Conservation (phyloP, 2,888 invertebrate species). For the Synanthedon tipuliformis region DNA sequence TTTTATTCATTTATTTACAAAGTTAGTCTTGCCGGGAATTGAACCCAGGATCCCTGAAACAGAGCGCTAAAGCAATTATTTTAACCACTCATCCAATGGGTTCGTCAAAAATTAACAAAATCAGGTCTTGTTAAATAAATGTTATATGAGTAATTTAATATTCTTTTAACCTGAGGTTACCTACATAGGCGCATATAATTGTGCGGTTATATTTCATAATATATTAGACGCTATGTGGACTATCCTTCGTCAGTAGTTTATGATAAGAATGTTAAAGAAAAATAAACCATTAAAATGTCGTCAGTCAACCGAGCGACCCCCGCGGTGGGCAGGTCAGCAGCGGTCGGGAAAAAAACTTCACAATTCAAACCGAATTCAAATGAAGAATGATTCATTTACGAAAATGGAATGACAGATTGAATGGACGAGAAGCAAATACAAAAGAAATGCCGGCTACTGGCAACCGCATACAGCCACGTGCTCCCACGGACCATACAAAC, state of each 20-base stretch:
- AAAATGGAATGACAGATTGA: constrained; percentile 69
- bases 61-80: no score
- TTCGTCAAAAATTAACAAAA: no score
- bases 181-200: no score
- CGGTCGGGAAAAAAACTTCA: constrained; percentile 51
- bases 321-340: constrained; percentile 64
- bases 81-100: no score
- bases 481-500: constrained; percentile 22
- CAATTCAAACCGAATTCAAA: constrained; percentile 57
- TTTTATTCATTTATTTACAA: no score
- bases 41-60: no score
- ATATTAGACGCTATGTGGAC: no score
- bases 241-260: constrained; percentile 44
- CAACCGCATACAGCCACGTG: constrained; percentile 48
- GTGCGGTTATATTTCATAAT: no score
- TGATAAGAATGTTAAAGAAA: constrained; percentile 66
- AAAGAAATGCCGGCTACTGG: constrained; percentile 49
- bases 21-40: no score
- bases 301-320: constrained; percentile 60
- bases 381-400: constrained; percentile 68
- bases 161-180: no score
- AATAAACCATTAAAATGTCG: constrained; percentile 68
- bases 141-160: no score
- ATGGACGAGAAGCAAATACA: constrained; percentile 47
- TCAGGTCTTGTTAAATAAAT: no score